Percentiles rank a stretch among this genome's conserved stretches.
Evolutionary conservation across 2,888 invertebrate genomes (phyloP).

Genomic region (Clanis bilineata): DNA sequence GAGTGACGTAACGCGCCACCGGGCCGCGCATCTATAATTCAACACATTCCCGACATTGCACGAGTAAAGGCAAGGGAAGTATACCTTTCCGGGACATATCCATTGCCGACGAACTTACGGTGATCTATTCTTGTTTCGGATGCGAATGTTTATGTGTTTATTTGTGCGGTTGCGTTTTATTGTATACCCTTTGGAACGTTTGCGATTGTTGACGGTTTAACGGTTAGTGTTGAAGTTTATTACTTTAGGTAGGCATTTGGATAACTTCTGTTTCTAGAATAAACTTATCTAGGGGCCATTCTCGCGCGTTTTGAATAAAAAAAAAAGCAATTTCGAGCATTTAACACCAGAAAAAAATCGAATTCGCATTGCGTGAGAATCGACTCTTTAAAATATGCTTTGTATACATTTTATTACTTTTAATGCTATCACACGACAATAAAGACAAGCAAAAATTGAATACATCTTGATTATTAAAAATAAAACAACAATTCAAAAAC

Average conservation of each 20-base stretch:
- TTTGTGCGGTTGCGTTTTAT: conserved; percentile 18
- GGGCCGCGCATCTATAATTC: conserved; percentile 76
- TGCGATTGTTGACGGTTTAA: not conserved
- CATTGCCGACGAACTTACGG: conserved; percentile 48
- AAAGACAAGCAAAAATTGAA: too few species aligned
- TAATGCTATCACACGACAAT: too few species aligned
- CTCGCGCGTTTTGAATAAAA: too few species aligned
- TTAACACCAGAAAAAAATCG: too few species aligned
- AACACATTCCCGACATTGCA: conserved; percentile 26
- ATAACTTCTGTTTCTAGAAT: not conserved
- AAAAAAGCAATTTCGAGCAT: too few species aligned
- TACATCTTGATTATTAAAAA: too few species aligned
- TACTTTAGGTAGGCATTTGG: not conserved
- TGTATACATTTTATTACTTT: too few species aligned
- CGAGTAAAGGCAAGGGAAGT: conserved; percentile 29
- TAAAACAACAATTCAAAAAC: too few species aligned
- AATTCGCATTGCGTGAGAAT: too few species aligned
- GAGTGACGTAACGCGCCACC: conserved; percentile 66
- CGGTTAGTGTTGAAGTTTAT: not conserved
- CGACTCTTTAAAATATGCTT: too few species aligned
- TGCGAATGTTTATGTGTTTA: conserved; percentile 11
- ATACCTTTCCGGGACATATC: conserved; percentile 49
- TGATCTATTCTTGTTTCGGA: conserved; percentile 50
- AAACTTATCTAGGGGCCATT: too few species aligned
- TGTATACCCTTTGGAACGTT: conserved; percentile 14